phyloP scores from a whole-genome alignment of 2,888 invertebrate species.

The Molanna angustata region DNA sequence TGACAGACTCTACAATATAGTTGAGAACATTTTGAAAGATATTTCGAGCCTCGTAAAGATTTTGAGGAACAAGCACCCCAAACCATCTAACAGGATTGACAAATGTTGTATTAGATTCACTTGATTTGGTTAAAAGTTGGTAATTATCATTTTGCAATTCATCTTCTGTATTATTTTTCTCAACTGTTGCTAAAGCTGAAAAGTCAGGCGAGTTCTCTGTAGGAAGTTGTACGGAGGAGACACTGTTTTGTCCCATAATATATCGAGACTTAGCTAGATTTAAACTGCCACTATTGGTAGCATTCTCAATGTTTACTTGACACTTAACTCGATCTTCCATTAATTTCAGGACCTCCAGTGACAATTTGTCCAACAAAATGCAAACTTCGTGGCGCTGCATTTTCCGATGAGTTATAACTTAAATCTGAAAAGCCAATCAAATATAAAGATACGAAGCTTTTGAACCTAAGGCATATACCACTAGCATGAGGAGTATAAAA shows the following conservation, averaged over 20 bases:
- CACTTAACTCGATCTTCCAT: constrained; percentile 70
- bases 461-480: background rate
- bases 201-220: constrained; percentile 58
- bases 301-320: constrained; percentile 67
- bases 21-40: constrained; percentile 70
- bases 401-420: too few relatives aligned
- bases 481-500: background rate
- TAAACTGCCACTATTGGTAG: constrained; percentile 66
- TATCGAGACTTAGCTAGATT: constrained; percentile 75
- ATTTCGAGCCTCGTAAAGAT: constrained; percentile 70
- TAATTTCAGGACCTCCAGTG: constrained; percentile 66
- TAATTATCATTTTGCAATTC: constrained; percentile 40
- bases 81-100: constrained; percentile 82
- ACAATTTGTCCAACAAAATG: constrained; percentile 64
- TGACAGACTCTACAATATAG: constrained; percentile 64
- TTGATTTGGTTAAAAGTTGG: constrained; percentile 39
- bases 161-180: constrained; percentile 42
- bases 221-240: constrained; percentile 69
- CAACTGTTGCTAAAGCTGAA: constrained; percentile 44
- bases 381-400: constrained; percentile 45
- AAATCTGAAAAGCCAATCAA: too few relatives aligned
- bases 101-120: constrained; percentile 43
- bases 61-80: constrained; percentile 79
- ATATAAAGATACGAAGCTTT: too few relatives aligned
- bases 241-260: constrained; percentile 72